phyloP scores from a whole-genome alignment of 2,888 invertebrate species.

The Erannis defoliaria region DNA sequence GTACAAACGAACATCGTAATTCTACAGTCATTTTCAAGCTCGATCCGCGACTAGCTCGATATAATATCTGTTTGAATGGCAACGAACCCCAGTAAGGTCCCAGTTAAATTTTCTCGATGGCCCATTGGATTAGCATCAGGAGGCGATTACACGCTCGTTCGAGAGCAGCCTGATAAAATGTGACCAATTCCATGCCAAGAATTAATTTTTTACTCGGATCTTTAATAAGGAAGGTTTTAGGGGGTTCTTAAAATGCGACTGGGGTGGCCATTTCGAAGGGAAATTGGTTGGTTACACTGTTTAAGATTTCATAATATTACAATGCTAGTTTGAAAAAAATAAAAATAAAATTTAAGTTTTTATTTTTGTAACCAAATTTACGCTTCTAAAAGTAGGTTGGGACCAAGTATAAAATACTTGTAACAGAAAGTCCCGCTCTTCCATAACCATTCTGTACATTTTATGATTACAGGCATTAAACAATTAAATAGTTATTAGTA shows the following conservation, averaged over 20 bases:
- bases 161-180: slow-evolving; percentile 65
- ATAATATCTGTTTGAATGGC: slow-evolving; percentile 34
- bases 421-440: too few species aligned
- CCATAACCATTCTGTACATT: too few species aligned
- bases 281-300: slow-evolving; percentile 12
- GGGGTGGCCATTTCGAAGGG: slow-evolving; percentile 22
- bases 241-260: slow-evolving; percentile 24
- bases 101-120: slow-evolving; percentile 74
- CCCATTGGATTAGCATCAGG: slow-evolving; percentile 80
- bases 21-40: slow-evolving; percentile 2
- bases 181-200: slow-evolving; percentile 48
- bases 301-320: background rate
- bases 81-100: slow-evolving; percentile 64
- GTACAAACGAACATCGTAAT: background rate
- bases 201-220: slow-evolving; percentile 45
- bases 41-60: slow-evolving; percentile 16
- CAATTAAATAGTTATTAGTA: too few species aligned
- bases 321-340: too few species aligned
- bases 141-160: slow-evolving; percentile 67
- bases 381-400: too few species aligned
- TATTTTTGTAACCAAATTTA: too few species aligned
- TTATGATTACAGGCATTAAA: too few species aligned
- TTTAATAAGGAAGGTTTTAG: slow-evolving; percentile 37
- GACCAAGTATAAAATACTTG: too few species aligned
- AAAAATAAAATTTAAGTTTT: too few species aligned